phyloP scores from a whole-genome alignment of 2,888 invertebrate species.

The Nudaria mundana region DNA sequence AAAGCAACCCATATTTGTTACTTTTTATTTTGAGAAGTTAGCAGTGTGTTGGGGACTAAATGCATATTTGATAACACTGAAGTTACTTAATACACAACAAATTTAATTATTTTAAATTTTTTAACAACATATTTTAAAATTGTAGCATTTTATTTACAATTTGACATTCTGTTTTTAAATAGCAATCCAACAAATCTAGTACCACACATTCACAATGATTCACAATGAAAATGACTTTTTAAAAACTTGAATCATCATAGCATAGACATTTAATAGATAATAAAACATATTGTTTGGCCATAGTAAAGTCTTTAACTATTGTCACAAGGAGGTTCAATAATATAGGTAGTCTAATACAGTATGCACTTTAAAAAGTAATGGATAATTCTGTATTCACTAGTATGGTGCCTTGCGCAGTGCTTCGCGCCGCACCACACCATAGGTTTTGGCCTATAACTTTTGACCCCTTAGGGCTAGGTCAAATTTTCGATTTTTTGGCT shows the following conservation, averaged over 20 bases:
- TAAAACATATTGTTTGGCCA: not conserved
- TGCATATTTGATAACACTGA: slow-evolving; percentile 2
- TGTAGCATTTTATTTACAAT: not conserved
- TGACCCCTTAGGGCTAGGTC: not conserved
- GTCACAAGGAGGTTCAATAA: not conserved
- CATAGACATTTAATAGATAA: no score
- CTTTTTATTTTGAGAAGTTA: not conserved
- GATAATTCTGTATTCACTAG: no score
- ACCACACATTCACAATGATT: no score
- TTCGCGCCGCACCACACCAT: no score
- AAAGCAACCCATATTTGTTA: slow-evolving; percentile 17
- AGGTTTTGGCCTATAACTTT: no score
- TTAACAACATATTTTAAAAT: not conserved
- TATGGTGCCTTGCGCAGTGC: no score
- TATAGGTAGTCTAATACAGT: no score
- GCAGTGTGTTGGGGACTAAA: not conserved
- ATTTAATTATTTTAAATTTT: not conserved
- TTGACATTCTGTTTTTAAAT: slow-evolving; percentile 10
- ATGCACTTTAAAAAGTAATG: no score
- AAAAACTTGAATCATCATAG: no score
- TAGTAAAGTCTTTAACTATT: not conserved
- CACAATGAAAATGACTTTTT: not conserved
- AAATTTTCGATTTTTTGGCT: not conserved
- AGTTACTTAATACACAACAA: not conserved
- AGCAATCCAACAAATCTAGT: not conserved